A percentile compares a stretch with the other conserved stretches of the same genome.
Conservation (phyloP, 1,140 invertebrate species). For the Tribolium madens region DNA sequence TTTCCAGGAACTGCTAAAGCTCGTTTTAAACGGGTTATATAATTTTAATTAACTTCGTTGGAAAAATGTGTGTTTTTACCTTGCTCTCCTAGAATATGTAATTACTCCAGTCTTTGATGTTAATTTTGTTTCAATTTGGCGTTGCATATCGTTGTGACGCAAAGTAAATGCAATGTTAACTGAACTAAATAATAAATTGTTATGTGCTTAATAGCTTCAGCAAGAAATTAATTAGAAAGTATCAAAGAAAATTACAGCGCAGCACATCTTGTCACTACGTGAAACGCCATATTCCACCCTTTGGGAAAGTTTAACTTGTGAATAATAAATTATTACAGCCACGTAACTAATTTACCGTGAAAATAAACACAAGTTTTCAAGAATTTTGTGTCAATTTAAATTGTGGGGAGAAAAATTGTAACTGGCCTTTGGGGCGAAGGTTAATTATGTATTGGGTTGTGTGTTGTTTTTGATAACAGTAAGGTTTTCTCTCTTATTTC, state of each 20-base stretch:
- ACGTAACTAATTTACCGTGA: constrained; percentile 26
- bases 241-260: constrained; percentile 30
- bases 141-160: neutral
- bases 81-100: neutral
- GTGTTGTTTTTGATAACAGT: too few relatives aligned
- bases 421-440: too few relatives aligned
- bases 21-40: too few relatives aligned
- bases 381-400: too few relatives aligned
- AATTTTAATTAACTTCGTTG: neutral
- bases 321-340: constrained; percentile 25
- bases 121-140: constrained; percentile 4
- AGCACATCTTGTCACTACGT: constrained; percentile 27
- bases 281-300: constrained; percentile 9
- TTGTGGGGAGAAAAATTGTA: too few relatives aligned
- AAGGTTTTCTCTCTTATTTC: too few relatives aligned
- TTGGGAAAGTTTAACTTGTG: constrained; percentile 3
- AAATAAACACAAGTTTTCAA: too few relatives aligned
- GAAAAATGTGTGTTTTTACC: neutral
- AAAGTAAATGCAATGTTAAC: constrained; percentile 15
- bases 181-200: constrained; percentile 11
- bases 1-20: too few relatives aligned
- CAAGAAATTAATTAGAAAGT: constrained; percentile 34
- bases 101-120: neutral
- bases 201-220: constrained; percentile 22
- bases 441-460: too few relatives aligned